These are phyloP conservation scores for Ornithoptera alexandrae DNA, from an alignment of 2,888 invertebrate genomes.

Conservation along the genomic window DNA sequence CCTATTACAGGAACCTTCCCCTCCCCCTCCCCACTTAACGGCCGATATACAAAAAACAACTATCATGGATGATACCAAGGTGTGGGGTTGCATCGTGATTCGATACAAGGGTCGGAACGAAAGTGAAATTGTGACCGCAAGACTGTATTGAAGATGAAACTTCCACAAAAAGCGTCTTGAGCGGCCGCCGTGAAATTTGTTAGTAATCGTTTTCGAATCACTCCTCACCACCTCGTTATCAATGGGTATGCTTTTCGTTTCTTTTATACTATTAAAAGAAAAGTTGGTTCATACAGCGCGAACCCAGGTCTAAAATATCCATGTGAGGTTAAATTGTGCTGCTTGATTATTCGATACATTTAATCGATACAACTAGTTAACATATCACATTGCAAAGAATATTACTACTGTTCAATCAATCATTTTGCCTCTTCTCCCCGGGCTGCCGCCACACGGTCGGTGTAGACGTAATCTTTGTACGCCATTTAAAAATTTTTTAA, in stretches of 20 bases:
- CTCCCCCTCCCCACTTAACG: slow-evolving; percentile 3
- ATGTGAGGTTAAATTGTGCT: no score
- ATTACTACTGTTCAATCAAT: no score
- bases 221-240: slow-evolving; percentile 25
- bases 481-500: no score
- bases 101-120: slow-evolving; percentile 20
- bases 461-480: no score
- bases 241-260: slow-evolving; percentile 2
- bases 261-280: not conserved
- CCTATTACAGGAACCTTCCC: slow-evolving; percentile 64
- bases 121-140: slow-evolving; percentile 27
- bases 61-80: slow-evolving; percentile 14
- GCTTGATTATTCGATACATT: no score
- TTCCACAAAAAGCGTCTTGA: slow-evolving; percentile 8
- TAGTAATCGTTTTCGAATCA: slow-evolving; percentile 16
- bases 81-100: slow-evolving; percentile 21
- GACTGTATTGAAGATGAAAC: slow-evolving; percentile 8
- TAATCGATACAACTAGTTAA: no score
- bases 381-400: no score
- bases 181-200: slow-evolving; percentile 21
- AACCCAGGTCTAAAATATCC: no score
- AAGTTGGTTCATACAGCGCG: no score
- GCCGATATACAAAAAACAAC: slow-evolving; percentile 11
- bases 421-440: no score
- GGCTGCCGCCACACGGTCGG: no score